These are phyloP conservation scores for Tringa solitaria DNA, from an alignment of 2,113 vertebrate species.

Conservation along the genomic window DNA sequence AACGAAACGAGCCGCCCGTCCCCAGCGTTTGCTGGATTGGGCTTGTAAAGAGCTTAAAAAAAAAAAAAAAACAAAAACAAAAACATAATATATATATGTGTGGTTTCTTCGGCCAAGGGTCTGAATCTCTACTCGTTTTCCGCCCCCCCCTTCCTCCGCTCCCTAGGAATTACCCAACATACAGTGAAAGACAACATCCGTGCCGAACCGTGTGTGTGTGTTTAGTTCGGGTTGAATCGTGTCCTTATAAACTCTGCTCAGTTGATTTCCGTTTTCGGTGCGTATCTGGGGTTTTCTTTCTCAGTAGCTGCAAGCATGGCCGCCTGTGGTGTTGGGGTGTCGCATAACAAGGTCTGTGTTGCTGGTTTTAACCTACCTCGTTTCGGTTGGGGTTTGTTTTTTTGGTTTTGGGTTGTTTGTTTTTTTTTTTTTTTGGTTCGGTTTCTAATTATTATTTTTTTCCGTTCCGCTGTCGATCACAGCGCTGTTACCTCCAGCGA, in stretches of 20 bases:
- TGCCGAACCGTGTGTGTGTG: conserved; percentile 80
- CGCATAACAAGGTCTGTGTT: conserved; percentile 79
- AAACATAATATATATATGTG: conserved; percentile 8
- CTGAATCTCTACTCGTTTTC: conserved; percentile 65
- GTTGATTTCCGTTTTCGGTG: conserved; percentile 76
- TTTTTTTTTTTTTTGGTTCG: neutral
- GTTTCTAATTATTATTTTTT: neutral
- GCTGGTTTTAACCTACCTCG: conserved; percentile 89
- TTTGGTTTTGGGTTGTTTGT: too few species aligned
- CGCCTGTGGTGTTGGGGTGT: conserved; percentile 79
- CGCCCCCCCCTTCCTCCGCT: conserved; percentile 48
- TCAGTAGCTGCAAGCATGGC: conserved; percentile 83
- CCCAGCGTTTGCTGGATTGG: neutral
- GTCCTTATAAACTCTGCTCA: conserved; percentile 79
- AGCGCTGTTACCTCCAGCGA: conserved; percentile 79
- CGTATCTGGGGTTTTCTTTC: conserved; percentile 74
- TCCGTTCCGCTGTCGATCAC: conserved; percentile 74
- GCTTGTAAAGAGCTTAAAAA: conserved; percentile 68
- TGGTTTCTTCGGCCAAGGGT: conserved; percentile 69
- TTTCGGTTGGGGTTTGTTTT: conserved; percentile 73
- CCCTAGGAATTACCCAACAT: conserved; percentile 73
- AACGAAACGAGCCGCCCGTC: neutral
- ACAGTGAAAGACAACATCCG: conserved; percentile 74
- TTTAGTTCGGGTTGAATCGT: conserved; percentile 80
- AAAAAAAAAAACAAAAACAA: neutral